phyloP scores from a whole-genome alignment of 2,113 vertebrate genomes.

The Origma solitaria region DNA sequence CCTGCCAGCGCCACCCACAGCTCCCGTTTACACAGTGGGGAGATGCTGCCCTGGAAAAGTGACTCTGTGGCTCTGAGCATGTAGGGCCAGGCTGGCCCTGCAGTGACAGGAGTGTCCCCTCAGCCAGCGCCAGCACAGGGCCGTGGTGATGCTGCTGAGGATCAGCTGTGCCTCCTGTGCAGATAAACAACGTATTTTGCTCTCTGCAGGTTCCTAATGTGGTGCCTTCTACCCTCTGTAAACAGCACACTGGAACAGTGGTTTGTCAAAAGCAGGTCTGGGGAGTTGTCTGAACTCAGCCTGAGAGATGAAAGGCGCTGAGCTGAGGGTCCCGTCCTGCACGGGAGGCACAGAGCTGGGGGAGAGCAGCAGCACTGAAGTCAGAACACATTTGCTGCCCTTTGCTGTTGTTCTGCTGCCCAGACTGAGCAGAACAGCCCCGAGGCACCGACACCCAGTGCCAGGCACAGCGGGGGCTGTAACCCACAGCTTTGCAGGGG shows the following conservation, averaged over 20 bases:
- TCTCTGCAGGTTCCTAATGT: background rate
- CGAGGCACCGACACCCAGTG: background rate
- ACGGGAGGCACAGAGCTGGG: fast-evolving
- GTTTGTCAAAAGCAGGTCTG: background rate
- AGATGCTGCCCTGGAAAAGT: background rate
- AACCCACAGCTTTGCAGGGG: background rate
- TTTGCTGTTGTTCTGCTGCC: background rate
- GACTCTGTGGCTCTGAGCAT: fast-evolving
- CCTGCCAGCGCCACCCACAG: background rate
- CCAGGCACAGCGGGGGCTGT: background rate
- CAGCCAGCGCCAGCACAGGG: fast-evolving
- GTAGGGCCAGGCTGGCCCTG: background rate
- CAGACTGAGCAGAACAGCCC: background rate
- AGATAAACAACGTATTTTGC: background rate
- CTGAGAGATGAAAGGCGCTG: background rate
- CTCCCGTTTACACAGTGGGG: fast-evolving
- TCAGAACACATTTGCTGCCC: background rate
- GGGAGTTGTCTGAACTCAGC: background rate
- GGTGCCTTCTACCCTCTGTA: background rate
- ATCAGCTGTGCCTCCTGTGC: background rate
- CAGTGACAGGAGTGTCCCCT: background rate
- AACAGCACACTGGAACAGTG: background rate
- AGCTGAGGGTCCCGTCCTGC: background rate
- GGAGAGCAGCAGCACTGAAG: background rate
- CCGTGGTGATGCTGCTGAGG: fast-evolving